Percentiles rank a stretch among this genome's conserved stretches.
Conservation (phyloP, 2,888 invertebrate genomes). For the Hirtodrosophila cameraria region DNA sequence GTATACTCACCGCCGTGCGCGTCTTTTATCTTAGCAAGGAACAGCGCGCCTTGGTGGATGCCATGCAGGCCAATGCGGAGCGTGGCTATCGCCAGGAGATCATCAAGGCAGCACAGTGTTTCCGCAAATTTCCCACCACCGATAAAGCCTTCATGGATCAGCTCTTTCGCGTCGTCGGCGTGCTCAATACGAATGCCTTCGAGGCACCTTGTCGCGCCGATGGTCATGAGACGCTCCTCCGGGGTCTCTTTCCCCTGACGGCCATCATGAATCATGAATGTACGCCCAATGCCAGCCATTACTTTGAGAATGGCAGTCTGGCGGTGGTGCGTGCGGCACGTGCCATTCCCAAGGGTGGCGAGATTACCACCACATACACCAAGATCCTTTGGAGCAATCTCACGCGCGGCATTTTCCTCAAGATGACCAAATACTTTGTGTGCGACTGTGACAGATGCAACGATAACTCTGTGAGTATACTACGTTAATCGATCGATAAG, state of each 20-base stretch:
- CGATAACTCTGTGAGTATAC: slow-evolving; percentile 88
- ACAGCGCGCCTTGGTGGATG: slow-evolving; percentile 80
- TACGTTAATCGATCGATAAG: neutral
- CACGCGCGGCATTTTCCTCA: slow-evolving; percentile 87
- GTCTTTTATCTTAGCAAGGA: slow-evolving; percentile 80
- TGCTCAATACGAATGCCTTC: slow-evolving; percentile 84
- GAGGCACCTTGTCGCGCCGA: slow-evolving; percentile 81
- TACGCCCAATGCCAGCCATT: slow-evolving; percentile 89
- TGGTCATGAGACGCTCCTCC: slow-evolving; percentile 84
- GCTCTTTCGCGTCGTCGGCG: slow-evolving; percentile 81
- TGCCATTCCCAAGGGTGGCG: slow-evolving; percentile 87
- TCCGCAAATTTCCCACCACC: slow-evolving; percentile 82
- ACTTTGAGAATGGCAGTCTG: slow-evolving; percentile 86
- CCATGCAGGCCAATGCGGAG: slow-evolving; percentile 83
- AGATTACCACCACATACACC: slow-evolving; percentile 89
- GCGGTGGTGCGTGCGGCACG: slow-evolving; percentile 87
- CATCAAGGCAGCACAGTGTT: slow-evolving; percentile 81
- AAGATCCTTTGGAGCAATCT: slow-evolving; percentile 89
- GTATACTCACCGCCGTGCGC: slow-evolving; percentile 82
- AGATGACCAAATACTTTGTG: slow-evolving; percentile 88
- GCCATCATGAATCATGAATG: slow-evolving; percentile 91
- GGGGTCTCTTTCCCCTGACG: slow-evolving; percentile 88
- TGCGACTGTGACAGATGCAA: slow-evolving; percentile 89
- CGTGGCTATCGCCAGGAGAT: slow-evolving; percentile 82
- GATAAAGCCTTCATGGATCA: slow-evolving; percentile 81